These are phyloP conservation scores for Cotesia typhae DNA, from an alignment of 1,140 invertebrate genomes.

Conservation along the genomic window DNA sequence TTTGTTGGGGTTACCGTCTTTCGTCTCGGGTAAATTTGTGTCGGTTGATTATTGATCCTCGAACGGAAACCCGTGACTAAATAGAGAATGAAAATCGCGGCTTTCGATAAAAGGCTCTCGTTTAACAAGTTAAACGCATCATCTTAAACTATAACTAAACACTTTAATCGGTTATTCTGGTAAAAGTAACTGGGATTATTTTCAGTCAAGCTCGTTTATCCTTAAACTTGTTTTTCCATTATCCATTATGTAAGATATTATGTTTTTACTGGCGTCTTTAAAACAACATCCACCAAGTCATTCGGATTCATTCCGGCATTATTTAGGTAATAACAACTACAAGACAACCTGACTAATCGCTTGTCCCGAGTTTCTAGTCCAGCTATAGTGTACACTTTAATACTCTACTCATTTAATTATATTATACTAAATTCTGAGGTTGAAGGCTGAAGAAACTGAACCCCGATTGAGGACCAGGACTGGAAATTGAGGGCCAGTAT, in stretches of 20 bases:
- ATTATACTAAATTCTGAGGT: neutral
- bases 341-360: neutral
- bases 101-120: constrained; percentile 56
- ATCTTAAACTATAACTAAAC: constrained; percentile 23
- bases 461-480: neutral
- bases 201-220: constrained; percentile 26
- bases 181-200: neutral
- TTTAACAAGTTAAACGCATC: constrained; percentile 60
- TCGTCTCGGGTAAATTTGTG: constrained; percentile 15
- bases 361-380: neutral
- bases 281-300: constrained; percentile 29
- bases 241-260: neutral
- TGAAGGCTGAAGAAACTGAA: neutral
- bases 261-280: constrained; percentile 3
- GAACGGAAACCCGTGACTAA: constrained; percentile 51
- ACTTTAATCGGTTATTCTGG: constrained; percentile 22
- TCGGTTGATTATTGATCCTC: constrained; percentile 43
- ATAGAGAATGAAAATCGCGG: constrained; percentile 62
- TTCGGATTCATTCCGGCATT: constrained; percentile 49
- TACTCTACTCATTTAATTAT: neutral
- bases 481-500: too few relatives aligned
- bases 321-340: neutral
- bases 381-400: neutral
- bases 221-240: constrained; percentile 9
- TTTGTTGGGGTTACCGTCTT: neutral